A percentile compares a stretch with the other conserved stretches of the same genome.
phyloP scores from a whole-genome alignment of 2,113 vertebrate species.

The Microtus pennsylvanicus region DNA sequence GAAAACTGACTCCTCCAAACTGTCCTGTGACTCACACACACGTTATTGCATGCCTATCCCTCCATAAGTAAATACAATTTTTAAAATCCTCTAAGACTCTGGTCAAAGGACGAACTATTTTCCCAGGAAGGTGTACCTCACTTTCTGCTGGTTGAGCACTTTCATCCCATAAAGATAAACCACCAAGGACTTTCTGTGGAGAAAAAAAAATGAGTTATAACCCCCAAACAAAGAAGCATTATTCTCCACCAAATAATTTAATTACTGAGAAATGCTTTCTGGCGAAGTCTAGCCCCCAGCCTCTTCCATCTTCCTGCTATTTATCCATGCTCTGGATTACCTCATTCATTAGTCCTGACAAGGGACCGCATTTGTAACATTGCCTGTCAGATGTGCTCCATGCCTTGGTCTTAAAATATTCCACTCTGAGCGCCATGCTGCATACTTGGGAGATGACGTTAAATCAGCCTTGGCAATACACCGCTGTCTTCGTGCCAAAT shows the following conservation, averaged over 20 bases:
- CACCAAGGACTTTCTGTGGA: not conserved
- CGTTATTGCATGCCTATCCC: no score
- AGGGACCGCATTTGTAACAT: slow-evolving; percentile 65
- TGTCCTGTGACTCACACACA: not conserved
- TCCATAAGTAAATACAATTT: not conserved
- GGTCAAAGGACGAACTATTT: not conserved
- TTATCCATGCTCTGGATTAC: slow-evolving; percentile 63
- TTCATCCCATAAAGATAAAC: not conserved
- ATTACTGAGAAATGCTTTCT: slow-evolving; percentile 73
- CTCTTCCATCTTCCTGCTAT: slow-evolving; percentile 64
- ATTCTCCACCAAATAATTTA: slow-evolving; percentile 62
- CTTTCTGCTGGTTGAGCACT: not conserved
- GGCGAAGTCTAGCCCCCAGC: not conserved
- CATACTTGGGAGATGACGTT: slow-evolving; percentile 79
- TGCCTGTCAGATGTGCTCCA: slow-evolving; percentile 74
- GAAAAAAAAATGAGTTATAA: not conserved
- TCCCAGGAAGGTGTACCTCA: accelerated
- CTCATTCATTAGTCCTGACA: slow-evolving; percentile 79
- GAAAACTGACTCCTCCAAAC: not conserved
- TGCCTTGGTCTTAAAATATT: slow-evolving; percentile 77
- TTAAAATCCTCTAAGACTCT: not conserved
- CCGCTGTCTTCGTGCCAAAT: slow-evolving; percentile 69
- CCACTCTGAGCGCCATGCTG: slow-evolving; percentile 56
- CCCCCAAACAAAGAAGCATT: slow-evolving; percentile 23
- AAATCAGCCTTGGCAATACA: slow-evolving; percentile 73